These are phyloP conservation scores for Cyrtorhinus lividipennis DNA, from an alignment of 1,140 invertebrate species.

Conservation along the genomic window DNA sequence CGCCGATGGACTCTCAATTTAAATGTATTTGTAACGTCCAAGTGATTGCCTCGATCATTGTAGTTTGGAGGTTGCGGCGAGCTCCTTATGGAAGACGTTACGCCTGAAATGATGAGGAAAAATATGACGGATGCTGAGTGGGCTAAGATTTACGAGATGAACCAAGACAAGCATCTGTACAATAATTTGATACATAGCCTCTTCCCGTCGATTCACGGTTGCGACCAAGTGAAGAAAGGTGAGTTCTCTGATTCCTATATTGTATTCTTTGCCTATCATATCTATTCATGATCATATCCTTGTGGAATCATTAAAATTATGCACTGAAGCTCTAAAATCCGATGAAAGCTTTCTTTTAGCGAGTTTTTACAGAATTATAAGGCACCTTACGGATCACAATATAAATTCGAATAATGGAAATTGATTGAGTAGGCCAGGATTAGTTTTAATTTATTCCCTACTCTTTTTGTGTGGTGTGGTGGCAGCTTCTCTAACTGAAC, in stretches of 20 bases:
- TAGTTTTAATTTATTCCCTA: too few species aligned
- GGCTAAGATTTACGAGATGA: slow-evolving; percentile 96
- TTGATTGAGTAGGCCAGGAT: too few species aligned
- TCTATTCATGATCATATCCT: too few species aligned
- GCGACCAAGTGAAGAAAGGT: slow-evolving; percentile 93
- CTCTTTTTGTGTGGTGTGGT: too few species aligned
- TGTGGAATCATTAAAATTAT: too few species aligned
- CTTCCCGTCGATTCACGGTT: slow-evolving; percentile 95
- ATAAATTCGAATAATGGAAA: too few species aligned
- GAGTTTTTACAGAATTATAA: too few species aligned
- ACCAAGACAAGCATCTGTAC: slow-evolving; percentile 80
- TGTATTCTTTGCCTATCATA: neutral
- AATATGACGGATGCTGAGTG: slow-evolving; percentile 92
- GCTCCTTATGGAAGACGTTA: slow-evolving; percentile 61
- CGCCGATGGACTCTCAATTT: neutral
- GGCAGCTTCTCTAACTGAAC: too few species aligned
- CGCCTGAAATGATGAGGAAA: slow-evolving; percentile 80
- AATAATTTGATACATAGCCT: slow-evolving; percentile 82
- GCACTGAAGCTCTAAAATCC: too few species aligned
- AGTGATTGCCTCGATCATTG: too few species aligned
- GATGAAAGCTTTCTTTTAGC: too few species aligned
- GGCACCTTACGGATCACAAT: too few species aligned
- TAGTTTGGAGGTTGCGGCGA: slow-evolving; percentile 62
- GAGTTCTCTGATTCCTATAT: slow-evolving; percentile 1
- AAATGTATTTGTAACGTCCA: neutral